Evolutionary conservation across 2,888 invertebrate species (phyloP), one percentile per base, ranked within the genome.

Genomic region (Dorcus parallelipipedus): DNA sequence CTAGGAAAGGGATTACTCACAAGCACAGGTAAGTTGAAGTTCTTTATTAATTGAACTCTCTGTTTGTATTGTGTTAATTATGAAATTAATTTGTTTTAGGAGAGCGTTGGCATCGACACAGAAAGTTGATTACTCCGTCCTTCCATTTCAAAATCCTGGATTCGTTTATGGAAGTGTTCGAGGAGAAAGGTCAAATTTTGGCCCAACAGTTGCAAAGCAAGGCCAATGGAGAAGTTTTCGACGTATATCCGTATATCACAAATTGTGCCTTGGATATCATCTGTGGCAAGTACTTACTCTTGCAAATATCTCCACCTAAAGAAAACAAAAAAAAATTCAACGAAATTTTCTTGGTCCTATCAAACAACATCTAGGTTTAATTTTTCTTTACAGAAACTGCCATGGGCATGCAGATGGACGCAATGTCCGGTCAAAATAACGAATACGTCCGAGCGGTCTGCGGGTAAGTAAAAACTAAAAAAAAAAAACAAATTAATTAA

Each of bases 331-430:
- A n/a, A n/a, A n/a, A n/a, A n/a, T n/a, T 14, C 14, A 14, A 14
- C 14, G 14, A 14, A 14, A 14, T 1, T 14, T 14, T 14, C 14
- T 14, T 14, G 14, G 14, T 14, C 14, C 1, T 14, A 14, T 14
- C 14, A 14, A 14, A 14, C 14, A 14, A 14, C 14, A 1, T 14
- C 14, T 14, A 1, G 1, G 14, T 14, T 14, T 14, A 1, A 33
- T 45, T 9, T 33, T 33, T 43, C 10, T n/a, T 67, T 75, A 63
- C 75, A 81, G 84, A 85, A 67, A 83, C 84, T 40, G 84, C 85
- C 2, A 85, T 85, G 92, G 85, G 85, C n/a, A 76, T 78, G 38
- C 72, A 76, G 63, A 74, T 84, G 20, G 72, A 78, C 55, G 77
- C 77, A 2, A 76, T 78, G 65, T 69, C 75, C 54, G 69, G 74